phyloP scores from a whole-genome alignment of 35 echinoderm and acorn worm genomes.

The Ptychodera flava region DNA sequence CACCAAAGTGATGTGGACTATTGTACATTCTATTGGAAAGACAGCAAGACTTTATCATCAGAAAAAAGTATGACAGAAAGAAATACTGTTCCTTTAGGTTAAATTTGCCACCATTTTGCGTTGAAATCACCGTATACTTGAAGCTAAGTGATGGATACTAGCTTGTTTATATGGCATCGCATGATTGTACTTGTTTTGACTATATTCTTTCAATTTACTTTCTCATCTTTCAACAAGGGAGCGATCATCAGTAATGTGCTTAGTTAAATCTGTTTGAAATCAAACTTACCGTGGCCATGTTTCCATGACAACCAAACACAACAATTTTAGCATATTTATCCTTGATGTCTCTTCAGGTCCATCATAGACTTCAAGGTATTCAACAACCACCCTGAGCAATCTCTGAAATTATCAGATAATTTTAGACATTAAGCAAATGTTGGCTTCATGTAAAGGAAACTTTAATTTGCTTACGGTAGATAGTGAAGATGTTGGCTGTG shows the following conservation, averaged over 20 bases:
- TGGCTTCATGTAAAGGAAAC: not conserved
- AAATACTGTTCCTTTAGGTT: no score
- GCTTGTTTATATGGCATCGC: not conserved
- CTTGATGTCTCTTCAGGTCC: slow-evolving; percentile 37
- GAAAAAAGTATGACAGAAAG: no score
- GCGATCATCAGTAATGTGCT: not conserved
- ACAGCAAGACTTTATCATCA: no score
- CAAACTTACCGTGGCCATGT: not conserved
- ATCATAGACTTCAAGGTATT: slow-evolving; percentile 65
- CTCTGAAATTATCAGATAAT: slow-evolving; percentile 32
- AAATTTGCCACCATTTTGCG: not conserved
- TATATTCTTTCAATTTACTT: not conserved
- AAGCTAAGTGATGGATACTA: no score
- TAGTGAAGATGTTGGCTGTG: not conserved
- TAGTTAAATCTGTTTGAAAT: not conserved
- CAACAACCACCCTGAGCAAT: slow-evolving; percentile 53
- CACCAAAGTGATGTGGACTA: no score
- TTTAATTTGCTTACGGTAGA: not conserved
- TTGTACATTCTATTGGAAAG: no score
- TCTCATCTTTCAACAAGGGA: not conserved
- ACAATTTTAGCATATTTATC: not conserved
- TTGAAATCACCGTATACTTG: no score
- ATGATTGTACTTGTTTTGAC: not conserved
- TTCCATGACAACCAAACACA: not conserved
- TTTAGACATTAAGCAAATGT: not conserved